Percentiles rank a stretch among this genome's conserved stretches.
These are phyloP conservation scores for Pholis gunnellus DNA, from an alignment of 2,113 vertebrate species.

Conservation along the genomic window DNA sequence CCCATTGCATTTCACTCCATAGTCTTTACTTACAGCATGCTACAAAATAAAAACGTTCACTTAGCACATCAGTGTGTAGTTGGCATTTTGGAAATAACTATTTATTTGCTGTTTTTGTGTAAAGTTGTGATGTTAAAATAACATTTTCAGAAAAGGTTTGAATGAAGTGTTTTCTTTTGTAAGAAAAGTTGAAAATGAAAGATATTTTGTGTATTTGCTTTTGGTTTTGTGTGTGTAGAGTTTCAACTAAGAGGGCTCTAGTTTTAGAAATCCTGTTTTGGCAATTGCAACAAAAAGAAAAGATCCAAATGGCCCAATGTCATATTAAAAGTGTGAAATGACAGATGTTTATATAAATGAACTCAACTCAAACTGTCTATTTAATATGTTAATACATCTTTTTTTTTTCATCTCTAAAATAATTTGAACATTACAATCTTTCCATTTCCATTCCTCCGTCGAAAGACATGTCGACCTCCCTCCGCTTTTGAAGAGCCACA, in stretches of 20 bases:
- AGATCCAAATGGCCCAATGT: neutral
- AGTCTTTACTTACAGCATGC: neutral
- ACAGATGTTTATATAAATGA: too few species aligned
- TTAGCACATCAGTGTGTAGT: neutral
- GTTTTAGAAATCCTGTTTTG: neutral
- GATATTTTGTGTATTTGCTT: neutral
- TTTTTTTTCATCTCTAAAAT: neutral
- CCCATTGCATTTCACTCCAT: neutral
- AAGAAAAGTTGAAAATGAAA: neutral
- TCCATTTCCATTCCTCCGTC: neutral
- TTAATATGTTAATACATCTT: neutral
- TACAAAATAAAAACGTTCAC: neutral
- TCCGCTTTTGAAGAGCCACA: constrained; percentile 88
- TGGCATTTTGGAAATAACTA: neutral
- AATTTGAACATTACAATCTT: neutral
- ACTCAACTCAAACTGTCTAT: neutral
- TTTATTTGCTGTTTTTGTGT: neutral
- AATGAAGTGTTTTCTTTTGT: neutral
- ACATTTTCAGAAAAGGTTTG: neutral
- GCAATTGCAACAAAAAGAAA: neutral
- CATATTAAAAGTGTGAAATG: neutral
- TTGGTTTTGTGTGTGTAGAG: neutral
- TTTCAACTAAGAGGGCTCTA: neutral
- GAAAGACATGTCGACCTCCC: constrained; percentile 88
- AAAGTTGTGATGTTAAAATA: neutral